phyloP scores from a whole-genome alignment of 2,888 invertebrate species.

The Limnephilus auricula region DNA sequence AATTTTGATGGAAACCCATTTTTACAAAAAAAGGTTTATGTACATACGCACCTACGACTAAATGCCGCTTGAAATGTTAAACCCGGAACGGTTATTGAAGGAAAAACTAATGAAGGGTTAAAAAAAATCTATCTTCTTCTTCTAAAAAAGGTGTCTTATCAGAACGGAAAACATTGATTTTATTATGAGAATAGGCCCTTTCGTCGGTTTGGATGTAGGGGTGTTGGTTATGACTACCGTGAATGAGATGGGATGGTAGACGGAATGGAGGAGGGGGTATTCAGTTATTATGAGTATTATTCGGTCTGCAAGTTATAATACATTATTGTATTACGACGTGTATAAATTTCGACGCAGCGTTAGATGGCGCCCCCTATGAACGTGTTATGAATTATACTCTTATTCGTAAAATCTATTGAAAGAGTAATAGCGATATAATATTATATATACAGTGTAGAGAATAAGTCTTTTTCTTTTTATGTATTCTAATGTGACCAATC shows the following conservation, averaged over 20 bases:
- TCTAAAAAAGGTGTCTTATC: neutral
- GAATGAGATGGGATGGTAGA: conserved; percentile 12
- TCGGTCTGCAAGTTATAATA: conserved; percentile 61
- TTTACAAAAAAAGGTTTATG: too few relatives aligned
- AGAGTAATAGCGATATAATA: neutral
- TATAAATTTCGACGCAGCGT: conserved; percentile 35
- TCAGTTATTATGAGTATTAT: conserved; percentile 64
- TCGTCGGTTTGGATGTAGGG: neutral
- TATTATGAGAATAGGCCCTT: conserved; percentile 7
- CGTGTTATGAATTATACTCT: neutral
- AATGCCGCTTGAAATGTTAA: too few relatives aligned
- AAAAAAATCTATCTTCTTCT: too few relatives aligned
- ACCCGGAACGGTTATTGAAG: too few relatives aligned
- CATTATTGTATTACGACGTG: conserved; percentile 54
- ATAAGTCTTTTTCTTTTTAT: neutral
- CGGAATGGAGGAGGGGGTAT: conserved; percentile 41
- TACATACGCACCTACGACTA: too few relatives aligned
- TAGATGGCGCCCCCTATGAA: conserved; percentile 16
- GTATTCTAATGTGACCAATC: neutral
- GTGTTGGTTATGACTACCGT: conserved; percentile 27
- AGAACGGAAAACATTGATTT: neutral
- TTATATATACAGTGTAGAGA: neutral
- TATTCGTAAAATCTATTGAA: neutral
- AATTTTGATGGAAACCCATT: neutral
- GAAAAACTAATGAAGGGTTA: too few relatives aligned